Evolutionary conservation across 2,797 vertebrate genomes (phyloP), one percentile per base, ranked within the genome.

Genomic region (Hoplostethus mediterraneus): DNA sequence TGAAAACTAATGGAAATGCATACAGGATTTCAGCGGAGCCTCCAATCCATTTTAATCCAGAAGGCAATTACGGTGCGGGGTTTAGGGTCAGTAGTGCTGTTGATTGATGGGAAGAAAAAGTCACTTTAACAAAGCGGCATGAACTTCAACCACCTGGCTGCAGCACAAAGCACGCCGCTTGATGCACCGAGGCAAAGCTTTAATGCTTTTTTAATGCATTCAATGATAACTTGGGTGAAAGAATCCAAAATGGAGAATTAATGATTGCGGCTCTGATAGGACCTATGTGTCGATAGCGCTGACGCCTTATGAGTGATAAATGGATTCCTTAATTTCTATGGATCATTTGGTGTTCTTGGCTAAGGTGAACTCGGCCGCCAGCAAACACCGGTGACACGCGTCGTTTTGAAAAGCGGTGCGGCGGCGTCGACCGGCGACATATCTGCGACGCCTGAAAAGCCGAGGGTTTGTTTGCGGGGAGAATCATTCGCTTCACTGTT

Each of bases 41-140:
- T 87, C 88, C 86, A 88, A 94, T 93, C 91, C 91, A 92, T 95
- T 95, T 94, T 94, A 94, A 91, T 94, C 92, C 92, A 89, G 86
- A 89, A 91, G 91, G 93, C 92, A 94, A 95, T 95, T 95, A 95
- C 89, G 73, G 88, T 68, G 61, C 75, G 73, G 91, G 93, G 92
- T 93, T 93, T 90, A 89, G 90, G 93, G 94, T 94, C 93, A 93
- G 89, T 84, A 86, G 84, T 90, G 88, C 83, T 84, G 91, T 89
- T 94, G 93, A 95, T 93, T 89, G 93, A 92, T 92, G 89, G 91
- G 80, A 86, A 85, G 90, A 88, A 90, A 91, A 94, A 91, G 90
- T 90, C 87, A 85, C 87, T 89, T 92, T 87, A 90, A 91, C 88
- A 92, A 90, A 93, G 84, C 89, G 81, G 82, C 63, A 70, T 90